Evolutionary conservation across 2,888 invertebrate genomes (phyloP), one percentile per base, ranked within the genome.

Genomic region (Chaitophorus viminalis): DNA sequence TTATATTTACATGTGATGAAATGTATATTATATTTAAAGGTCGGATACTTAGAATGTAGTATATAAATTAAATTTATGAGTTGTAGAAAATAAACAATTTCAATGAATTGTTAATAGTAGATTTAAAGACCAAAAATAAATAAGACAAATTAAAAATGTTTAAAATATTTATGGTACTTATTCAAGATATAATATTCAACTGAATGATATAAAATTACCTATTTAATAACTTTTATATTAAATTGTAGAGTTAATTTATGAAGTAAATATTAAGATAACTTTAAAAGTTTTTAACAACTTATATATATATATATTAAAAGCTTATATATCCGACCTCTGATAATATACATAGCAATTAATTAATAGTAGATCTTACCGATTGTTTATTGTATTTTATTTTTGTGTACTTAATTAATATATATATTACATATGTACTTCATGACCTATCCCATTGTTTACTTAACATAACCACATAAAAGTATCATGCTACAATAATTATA

Each of bases 371-470:
- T 46, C 5, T 8, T 46, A 11, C n/a, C n/a, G n/a, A n/a, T n/a
- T n/a, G n/a, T n/a, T n/a, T n/a, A n/a, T n/a, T n/a, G n/a, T n/a
- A n/a, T n/a, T n/a, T n/a, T n/a, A n/a, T n/a, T n/a, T n/a, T n/a
- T n/a, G n/a, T n/a, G n/a, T n/a, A 5, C 11, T 39, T 9, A 39
- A 14, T 46, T 14, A 14, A 46, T 46, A 3, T 46, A 14, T 14
- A 46, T 14, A 36, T 36, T 36, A 36, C n/a, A 36, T 36, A 36
- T 36, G 6, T 36, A 36, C 6, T 46, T 46, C 46, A 14, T 46
- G 54, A 54, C 54, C 31, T 36, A 79, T 25, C 79, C 79, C 68
- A 81, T 68, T 33, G 11, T 74, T 54, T n/a, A 60, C 52, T 82
- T n/a, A n/a, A 36, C 46, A 52, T 54, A 33, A 74, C 33, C 33